These are phyloP conservation scores for Nestor notabilis DNA, from an alignment of 2,113 vertebrate species.

Conservation along the genomic window DNA sequence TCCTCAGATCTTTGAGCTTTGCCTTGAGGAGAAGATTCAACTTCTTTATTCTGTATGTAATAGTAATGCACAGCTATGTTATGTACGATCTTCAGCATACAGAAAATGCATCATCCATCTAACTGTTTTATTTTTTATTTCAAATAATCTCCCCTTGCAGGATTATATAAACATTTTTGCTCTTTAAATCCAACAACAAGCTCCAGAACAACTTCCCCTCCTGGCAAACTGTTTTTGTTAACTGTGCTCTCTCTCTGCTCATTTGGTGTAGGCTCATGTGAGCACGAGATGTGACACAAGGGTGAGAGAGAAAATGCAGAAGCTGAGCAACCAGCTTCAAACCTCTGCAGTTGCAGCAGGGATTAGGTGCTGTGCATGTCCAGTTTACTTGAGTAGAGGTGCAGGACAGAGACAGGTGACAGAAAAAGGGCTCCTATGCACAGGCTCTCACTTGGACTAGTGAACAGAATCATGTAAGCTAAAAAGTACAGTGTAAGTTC, in stretches of 20 bases:
- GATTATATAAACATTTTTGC: neutral
- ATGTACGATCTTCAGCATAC: neutral
- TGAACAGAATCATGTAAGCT: neutral
- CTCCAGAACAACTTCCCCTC: neutral
- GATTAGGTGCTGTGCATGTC: neutral
- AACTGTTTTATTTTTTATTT: neutral
- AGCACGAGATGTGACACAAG: neutral
- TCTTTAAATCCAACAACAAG: neutral
- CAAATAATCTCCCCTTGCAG: neutral
- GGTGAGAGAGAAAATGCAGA: neutral
- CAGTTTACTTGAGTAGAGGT: neutral
- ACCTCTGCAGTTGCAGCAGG: neutral
- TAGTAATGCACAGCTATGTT: neutral
- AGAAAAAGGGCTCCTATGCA: neutral
- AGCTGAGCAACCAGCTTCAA: neutral
- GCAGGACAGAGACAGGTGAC: neutral
- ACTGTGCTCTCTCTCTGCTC: neutral
- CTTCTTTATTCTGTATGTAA: neutral
- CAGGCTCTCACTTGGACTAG: neutral
- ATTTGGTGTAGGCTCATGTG: neutral
- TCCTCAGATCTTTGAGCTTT: neutral
- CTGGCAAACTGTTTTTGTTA: neutral
- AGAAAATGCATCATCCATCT: neutral
- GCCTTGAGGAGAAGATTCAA: neutral
- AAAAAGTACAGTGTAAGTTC: neutral